Percentiles rank a stretch among this genome's conserved stretches.
Evolutionary conservation across 2,113 vertebrate genomes (phyloP).

Genomic region (Semicossyphus pulcher): DNA sequence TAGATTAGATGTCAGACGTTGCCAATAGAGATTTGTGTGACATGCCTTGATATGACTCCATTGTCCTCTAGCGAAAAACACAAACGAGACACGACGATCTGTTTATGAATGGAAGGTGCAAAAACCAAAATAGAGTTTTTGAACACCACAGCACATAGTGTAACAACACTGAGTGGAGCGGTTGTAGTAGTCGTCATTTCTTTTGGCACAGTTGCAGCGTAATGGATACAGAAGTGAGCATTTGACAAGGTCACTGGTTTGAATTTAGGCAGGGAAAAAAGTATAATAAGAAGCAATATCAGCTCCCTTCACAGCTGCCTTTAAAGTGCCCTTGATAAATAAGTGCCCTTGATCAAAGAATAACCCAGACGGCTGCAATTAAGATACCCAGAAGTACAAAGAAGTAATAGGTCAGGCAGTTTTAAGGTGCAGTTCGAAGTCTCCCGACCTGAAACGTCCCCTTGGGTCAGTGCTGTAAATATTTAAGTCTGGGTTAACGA

Average conservation of each 20-base stretch:
- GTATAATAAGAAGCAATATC: conserved; percentile 30
- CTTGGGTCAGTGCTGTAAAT: neutral
- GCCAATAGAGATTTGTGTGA: conserved; percentile 69
- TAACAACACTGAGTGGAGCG: conserved; percentile 39
- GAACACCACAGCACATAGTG: conserved; percentile 28
- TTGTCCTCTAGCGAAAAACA: conserved; percentile 70
- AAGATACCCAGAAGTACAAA: conserved; percentile 1
- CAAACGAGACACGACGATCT: conserved; percentile 34
- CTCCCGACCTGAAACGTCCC: neutral
- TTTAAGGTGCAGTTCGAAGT: conserved; percentile 2
- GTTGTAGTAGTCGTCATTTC: conserved; percentile 35
- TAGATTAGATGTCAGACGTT: conserved; percentile 72
- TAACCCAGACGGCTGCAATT: neutral
- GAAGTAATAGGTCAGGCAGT: neutral
- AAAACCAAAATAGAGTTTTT: conserved; percentile 44
- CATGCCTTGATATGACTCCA: conserved; percentile 58
- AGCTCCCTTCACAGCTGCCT: neutral
- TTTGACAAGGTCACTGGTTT: conserved; percentile 53
- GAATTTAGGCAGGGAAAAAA: conserved; percentile 44
- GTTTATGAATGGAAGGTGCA: conserved; percentile 46
- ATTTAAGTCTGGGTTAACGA: conserved; percentile 3
- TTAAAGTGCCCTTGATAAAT: conserved; percentile 35
- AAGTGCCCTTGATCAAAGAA: conserved; percentile 43
- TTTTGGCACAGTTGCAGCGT: conserved; percentile 20
- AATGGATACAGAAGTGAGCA: conserved; percentile 32